Evolutionary conservation across 2,797 vertebrate genomes (phyloP).

Genomic region (Leptoclinus maculatus): DNA sequence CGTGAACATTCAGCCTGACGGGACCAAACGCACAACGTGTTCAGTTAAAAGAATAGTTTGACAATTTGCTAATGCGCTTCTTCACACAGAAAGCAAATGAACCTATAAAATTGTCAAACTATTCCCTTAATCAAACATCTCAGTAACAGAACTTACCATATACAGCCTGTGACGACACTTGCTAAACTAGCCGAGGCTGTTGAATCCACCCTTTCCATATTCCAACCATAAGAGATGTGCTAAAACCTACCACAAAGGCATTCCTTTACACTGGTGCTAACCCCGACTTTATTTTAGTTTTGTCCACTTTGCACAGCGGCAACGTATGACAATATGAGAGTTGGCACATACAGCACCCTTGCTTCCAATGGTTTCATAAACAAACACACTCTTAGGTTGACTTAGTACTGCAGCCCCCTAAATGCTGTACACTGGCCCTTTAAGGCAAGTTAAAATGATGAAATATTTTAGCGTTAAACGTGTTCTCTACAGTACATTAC

Average conservation of each 20-base stretch:
- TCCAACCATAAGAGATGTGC: constrained; percentile 25
- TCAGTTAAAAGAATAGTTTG: not conserved
- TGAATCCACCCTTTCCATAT: not conserved
- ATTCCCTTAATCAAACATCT: not conserved
- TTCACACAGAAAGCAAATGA: not conserved
- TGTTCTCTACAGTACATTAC: not conserved
- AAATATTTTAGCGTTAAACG: not conserved
- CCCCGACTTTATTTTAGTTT: not conserved
- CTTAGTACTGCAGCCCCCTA: not conserved
- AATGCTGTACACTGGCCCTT: not conserved
- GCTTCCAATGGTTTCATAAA: not conserved
- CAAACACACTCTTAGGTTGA: not conserved
- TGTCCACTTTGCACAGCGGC: constrained; percentile 13
- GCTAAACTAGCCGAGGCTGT: not conserved
- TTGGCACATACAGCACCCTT: not conserved
- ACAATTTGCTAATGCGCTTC: not conserved
- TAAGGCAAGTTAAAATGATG: not conserved
- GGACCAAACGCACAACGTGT: not conserved
- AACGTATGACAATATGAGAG: constrained; percentile 2
- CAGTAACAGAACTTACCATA: not conserved
- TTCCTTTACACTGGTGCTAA: constrained; percentile 38
- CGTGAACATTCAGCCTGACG: not conserved
- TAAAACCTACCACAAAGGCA: constrained; percentile 19
- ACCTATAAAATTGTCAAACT: not conserved
- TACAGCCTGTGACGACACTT: not conserved